Conservation (phyloP, 2,113 vertebrate genomes). For the Tringa solitaria region DNA sequence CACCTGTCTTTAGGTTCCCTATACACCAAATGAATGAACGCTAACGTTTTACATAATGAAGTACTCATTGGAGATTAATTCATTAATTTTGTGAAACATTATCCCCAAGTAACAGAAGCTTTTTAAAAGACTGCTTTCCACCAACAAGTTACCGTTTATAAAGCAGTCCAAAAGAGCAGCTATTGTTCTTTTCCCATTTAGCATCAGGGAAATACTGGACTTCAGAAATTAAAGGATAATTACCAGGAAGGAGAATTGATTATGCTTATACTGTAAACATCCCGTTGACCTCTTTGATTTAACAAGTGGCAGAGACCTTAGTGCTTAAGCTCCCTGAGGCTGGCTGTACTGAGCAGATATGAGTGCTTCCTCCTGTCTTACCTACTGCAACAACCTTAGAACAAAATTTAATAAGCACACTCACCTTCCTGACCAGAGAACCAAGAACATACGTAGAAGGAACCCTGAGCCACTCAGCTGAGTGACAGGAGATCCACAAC, state of each 20-base stretch:
- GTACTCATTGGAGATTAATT: neutral
- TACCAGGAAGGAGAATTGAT: neutral
- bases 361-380: neutral
- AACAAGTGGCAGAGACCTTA: neutral
- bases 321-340: neutral
- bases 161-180: neutral
- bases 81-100: neutral
- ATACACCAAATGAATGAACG: neutral
- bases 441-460: fast-evolving
- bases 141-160: neutral
- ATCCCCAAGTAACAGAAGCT: neutral
- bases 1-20: slow-evolving; percentile 17
- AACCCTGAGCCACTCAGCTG: neutral
- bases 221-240: neutral
- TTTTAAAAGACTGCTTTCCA: neutral
- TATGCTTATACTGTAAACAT: neutral
- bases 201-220: neutral
- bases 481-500: neutral
- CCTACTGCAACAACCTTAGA: neutral
- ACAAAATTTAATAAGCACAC: neutral
- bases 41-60: neutral
- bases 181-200: neutral
- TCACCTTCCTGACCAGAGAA: neutral
- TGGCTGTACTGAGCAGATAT: neutral
- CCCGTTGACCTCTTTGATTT: neutral